Percentiles rank a stretch among this genome's conserved stretches.
phyloP scores from a whole-genome alignment of 2,113 vertebrate genomes.

The Toxotes jaculatrix region DNA sequence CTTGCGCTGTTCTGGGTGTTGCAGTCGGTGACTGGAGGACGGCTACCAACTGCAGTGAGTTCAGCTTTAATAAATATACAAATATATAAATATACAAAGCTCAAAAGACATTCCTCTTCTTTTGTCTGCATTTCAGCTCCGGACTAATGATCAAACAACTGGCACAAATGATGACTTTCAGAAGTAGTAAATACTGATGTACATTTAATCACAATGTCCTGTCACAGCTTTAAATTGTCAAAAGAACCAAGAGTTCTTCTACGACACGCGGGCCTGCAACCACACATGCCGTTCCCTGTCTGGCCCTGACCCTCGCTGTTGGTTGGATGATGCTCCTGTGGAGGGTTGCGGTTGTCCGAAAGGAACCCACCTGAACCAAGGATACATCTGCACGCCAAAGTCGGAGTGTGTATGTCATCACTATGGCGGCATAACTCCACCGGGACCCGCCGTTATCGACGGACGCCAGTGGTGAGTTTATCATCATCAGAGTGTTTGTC shows the following conservation, averaged over 20 bases:
- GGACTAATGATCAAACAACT: not conserved
- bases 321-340: constrained; percentile 57
- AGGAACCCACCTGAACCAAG: constrained; percentile 71
- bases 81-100: not conserved
- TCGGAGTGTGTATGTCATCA: constrained; percentile 71
- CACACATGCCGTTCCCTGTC: constrained; percentile 76
- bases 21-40: constrained; percentile 79
- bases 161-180: no score
- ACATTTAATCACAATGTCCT: not conserved
- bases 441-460: constrained; percentile 67
- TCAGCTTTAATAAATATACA: not conserved
- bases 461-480: constrained; percentile 77
- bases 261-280: constrained; percentile 74
- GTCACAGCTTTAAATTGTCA: constrained; percentile 70
- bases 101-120: not conserved
- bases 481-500: not conserved
- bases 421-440: not conserved
- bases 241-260: constrained; percentile 77
- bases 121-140: not conserved
- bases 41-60: constrained; percentile 80
- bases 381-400: constrained; percentile 56
- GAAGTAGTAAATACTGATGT: no score
- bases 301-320: constrained; percentile 71
- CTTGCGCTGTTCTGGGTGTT: constrained; percentile 75
- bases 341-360: constrained; percentile 82